Conservation (phyloP, 1,140 invertebrate species). For the Ctenoplectra terminalis region DNA sequence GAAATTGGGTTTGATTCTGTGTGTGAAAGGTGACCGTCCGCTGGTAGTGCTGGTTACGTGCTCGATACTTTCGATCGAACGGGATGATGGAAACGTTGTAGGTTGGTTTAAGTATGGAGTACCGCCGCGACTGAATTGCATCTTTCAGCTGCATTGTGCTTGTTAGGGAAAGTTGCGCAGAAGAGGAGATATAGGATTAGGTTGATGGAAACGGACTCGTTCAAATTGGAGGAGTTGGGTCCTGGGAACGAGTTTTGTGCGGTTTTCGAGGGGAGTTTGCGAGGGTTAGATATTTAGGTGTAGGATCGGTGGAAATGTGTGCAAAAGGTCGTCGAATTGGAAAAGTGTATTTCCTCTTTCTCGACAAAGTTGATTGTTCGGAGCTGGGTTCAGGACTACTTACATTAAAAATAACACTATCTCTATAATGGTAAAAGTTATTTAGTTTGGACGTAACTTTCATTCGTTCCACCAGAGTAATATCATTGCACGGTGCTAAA, state of each 20-base stretch:
- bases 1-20: background rate
- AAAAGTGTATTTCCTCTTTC: background rate
- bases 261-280: background rate
- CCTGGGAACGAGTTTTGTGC: background rate
- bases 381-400: too few species aligned
- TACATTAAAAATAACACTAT: background rate
- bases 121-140: background rate
- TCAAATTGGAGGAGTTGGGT: background rate
- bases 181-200: background rate
- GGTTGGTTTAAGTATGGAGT: background rate
- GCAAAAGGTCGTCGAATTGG: background rate
- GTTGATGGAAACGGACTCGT: background rate
- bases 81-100: background rate
- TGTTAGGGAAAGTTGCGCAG: background rate
- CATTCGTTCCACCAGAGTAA: too few species aligned
- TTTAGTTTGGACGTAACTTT: background rate
- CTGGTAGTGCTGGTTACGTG: background rate
- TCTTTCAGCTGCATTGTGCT: slow-evolving; percentile 10
- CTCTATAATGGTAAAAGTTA: background rate
- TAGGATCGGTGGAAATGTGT: background rate
- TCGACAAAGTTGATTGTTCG: background rate
- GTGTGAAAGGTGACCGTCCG: background rate
- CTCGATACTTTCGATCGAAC: background rate
- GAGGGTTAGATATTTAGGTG: background rate
- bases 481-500: background rate